Percentiles rank a stretch among this genome's conserved stretches.
Conservation (phyloP, 1,140 invertebrate species). For the Gryllus bimaculatus region DNA sequence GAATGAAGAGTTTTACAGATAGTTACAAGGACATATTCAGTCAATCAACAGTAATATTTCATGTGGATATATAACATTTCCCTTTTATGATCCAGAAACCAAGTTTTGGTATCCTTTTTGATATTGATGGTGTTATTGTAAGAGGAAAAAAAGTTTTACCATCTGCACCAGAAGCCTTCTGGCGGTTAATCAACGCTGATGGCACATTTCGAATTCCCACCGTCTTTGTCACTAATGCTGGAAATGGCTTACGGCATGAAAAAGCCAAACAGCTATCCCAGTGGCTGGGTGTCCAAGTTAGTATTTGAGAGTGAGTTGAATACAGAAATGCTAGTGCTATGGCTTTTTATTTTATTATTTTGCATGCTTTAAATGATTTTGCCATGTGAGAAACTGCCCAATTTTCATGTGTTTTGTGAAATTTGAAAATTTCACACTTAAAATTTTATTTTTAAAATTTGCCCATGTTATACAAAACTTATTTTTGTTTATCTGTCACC, state of each 20-base stretch:
- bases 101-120: slow-evolving; percentile 57
- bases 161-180: slow-evolving; percentile 47
- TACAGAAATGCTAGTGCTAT: not conserved
- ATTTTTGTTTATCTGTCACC: no score
- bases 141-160: slow-evolving; percentile 52
- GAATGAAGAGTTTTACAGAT: no score
- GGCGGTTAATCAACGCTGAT: slow-evolving; percentile 42
- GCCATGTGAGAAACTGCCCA: not conserved
- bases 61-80: not conserved
- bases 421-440: no score
- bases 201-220: slow-evolving; percentile 55
- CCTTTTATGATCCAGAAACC: slow-evolving; percentile 26
- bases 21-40: no score
- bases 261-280: slow-evolving; percentile 53
- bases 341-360: slow-evolving; percentile 4
- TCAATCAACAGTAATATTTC: no score
- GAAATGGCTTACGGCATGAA: slow-evolving; percentile 46
- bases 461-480: no score
- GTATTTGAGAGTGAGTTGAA: slow-evolving; percentile 6
- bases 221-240: slow-evolving; percentile 61
- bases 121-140: slow-evolving; percentile 64
- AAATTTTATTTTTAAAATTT: no score
- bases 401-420: no score
- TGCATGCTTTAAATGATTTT: not conserved
- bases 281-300: slow-evolving; percentile 51